Base-by-base conservation (phyloP, 2,888 invertebrate genomes). In the Andrena haemorrhoa region DNA sequence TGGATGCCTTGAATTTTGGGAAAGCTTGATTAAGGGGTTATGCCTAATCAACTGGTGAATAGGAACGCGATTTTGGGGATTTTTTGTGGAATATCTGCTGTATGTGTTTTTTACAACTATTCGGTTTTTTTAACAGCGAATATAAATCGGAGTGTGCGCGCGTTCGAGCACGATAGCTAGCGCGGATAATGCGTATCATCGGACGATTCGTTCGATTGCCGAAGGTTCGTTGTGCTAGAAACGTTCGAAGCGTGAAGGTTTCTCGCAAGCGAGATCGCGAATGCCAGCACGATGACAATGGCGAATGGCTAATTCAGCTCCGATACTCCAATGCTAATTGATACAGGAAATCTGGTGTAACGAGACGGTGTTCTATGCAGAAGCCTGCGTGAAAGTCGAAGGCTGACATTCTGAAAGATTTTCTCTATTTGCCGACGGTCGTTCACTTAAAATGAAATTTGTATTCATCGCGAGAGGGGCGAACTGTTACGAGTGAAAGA, bases 151-250 rank as follows among this genome's bases (percentile, higher is more conserved):
- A 12, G 12, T 41, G 41, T 31, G 29, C 26, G 20, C 56, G 41
- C 20, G 31, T 58, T 49, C 26, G 7, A 6, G 33, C 12, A 6
- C 56, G 80, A 73, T 73, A 73, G 73, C 79, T 79, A 81, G 73
- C 63, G 26, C 16, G 31, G 53, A 79, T 81, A 73, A 79, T 79
- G 63, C 79, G 68, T 81, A 64, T 53, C 35, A 69, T 58, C 64
- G 79, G 51, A 31, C 35, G 49, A 41, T 16, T 49, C 58, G 65
- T 53, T 26, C 33, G 51, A 65, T 61, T n/a, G 61, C 66, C 47
- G 65, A 8, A 70, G 20, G 58, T n/a, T 61, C 78, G 51, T 71
- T 71, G 71, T 53, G 61, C 29, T 20, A 29, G 26, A 47, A 66
- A 61, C 23, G 49, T 65, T 77, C 65, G 31, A 26, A 63, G 47